These are phyloP conservation scores for Apteryx owenii DNA, from an alignment of 2,113 vertebrate genomes.

Conservation along the genomic window DNA sequence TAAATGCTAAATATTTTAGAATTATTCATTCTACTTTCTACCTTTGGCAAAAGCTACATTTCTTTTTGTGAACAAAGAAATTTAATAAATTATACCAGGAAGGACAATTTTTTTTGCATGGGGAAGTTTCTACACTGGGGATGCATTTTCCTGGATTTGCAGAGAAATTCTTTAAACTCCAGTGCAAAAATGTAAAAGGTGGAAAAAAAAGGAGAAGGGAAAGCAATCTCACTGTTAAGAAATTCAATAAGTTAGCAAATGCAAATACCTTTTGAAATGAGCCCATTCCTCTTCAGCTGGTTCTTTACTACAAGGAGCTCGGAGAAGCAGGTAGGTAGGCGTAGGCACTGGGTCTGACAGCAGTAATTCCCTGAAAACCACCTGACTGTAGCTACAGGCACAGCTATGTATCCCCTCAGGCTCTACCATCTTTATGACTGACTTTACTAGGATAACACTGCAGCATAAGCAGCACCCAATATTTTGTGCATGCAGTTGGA, in stretches of 20 bases:
- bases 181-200: neutral
- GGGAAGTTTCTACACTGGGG: neutral
- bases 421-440: fast-evolving
- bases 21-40: neutral
- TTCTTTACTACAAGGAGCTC: neutral
- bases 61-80: neutral
- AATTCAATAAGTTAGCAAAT: neutral
- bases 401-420: neutral
- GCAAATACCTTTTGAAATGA: fast-evolving
- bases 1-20: neutral
- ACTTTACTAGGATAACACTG: neutral
- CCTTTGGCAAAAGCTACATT: neutral
- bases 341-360: fast-evolving
- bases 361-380: neutral
- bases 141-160: neutral
- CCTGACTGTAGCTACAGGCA: neutral
- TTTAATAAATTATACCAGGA: neutral
- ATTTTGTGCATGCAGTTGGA: neutral
- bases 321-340: neutral
- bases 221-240: neutral
- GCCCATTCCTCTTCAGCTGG: neutral
- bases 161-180: neutral
- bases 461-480: fast-evolving
- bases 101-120: neutral
- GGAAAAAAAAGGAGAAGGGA: neutral